Percentiles rank a stretch among this genome's conserved stretches.
phyloP scores from a whole-genome alignment of 2,888 invertebrate genomes.

The Tachina fera region DNA sequence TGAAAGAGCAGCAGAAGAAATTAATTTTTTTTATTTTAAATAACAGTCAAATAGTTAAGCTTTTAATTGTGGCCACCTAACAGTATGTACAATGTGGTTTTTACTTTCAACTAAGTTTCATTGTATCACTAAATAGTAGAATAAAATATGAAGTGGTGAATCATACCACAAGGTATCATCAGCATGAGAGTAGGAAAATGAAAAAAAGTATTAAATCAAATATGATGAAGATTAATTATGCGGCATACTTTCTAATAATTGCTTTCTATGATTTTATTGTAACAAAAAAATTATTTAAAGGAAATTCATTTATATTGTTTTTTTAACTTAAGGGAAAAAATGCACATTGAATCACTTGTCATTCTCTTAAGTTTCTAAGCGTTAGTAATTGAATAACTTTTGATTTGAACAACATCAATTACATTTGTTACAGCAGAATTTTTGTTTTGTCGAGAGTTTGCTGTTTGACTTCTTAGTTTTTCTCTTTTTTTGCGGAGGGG shows the following conservation, averaged over 20 bases:
- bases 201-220: conserved; percentile 47
- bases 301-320: conserved; percentile 10
- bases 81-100: conserved; percentile 62
- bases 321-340: conserved; percentile 4
- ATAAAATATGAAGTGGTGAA: background rate
- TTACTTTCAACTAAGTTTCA: conserved; percentile 49
- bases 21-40: conserved; percentile 39
- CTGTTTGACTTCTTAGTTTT: background rate
- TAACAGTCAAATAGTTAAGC: conserved; percentile 41
- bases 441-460: background rate
- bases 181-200: background rate
- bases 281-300: background rate
- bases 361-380: conserved; percentile 30
- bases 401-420: conserved; percentile 61
- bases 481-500: background rate
- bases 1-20: conserved; percentile 25
- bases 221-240: conserved; percentile 61
- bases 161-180: conserved; percentile 15
- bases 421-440: conserved; percentile 51
- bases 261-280: conserved; percentile 9
- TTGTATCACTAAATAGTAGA: conserved; percentile 1
- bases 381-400: conserved; percentile 65
- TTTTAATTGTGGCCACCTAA: conserved; percentile 69
- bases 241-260: conserved; percentile 5
- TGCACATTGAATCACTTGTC: conserved; percentile 20